A percentile compares a stretch with the other conserved stretches of the same genome.
These are phyloP conservation scores for Papilio aristodemus DNA, from an alignment of 1,140 invertebrate genomes.

Conservation along the genomic window DNA sequence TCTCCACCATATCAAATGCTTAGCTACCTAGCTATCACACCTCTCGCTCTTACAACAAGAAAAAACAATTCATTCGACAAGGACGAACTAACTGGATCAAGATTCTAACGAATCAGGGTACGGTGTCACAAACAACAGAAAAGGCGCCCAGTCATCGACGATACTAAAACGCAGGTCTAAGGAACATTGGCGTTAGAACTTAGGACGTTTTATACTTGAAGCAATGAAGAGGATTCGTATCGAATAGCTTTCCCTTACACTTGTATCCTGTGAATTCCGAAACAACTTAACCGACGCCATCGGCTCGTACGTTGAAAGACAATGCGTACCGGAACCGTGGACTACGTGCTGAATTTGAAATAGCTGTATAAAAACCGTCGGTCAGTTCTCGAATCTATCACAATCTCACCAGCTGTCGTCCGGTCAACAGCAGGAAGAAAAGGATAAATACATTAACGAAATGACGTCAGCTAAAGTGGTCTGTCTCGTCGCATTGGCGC, in stretches of 20 bases:
- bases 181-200: slow-evolving; percentile 45
- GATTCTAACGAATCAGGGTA: slow-evolving; percentile 66
- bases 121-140: slow-evolving; percentile 79
- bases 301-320: slow-evolving; percentile 64
- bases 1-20: slow-evolving; percentile 69
- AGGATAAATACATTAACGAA: slow-evolving; percentile 43
- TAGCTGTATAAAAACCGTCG: slow-evolving; percentile 80
- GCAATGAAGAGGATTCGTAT: slow-evolving; percentile 67
- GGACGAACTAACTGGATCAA: slow-evolving; percentile 62
- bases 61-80: slow-evolving; percentile 39
- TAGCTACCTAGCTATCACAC: slow-evolving; percentile 39
- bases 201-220: slow-evolving; percentile 55
- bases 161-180: slow-evolving; percentile 56
- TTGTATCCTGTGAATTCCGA: slow-evolving; percentile 50
- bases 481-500: slow-evolving; percentile 70
- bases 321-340: slow-evolving; percentile 73
- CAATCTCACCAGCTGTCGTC: slow-evolving; percentile 67
- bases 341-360: slow-evolving; percentile 78
- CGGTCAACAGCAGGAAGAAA: slow-evolving; percentile 69
- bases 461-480: slow-evolving; percentile 79
- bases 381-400: slow-evolving; percentile 76
- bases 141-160: slow-evolving; percentile 53
- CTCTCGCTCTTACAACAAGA: slow-evolving; percentile 48
- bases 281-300: slow-evolving; percentile 60
- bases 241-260: slow-evolving; percentile 80